Evolutionary conservation across 2,113 vertebrate species (phyloP).

Genomic region (Vulpes ferrilata): DNA sequence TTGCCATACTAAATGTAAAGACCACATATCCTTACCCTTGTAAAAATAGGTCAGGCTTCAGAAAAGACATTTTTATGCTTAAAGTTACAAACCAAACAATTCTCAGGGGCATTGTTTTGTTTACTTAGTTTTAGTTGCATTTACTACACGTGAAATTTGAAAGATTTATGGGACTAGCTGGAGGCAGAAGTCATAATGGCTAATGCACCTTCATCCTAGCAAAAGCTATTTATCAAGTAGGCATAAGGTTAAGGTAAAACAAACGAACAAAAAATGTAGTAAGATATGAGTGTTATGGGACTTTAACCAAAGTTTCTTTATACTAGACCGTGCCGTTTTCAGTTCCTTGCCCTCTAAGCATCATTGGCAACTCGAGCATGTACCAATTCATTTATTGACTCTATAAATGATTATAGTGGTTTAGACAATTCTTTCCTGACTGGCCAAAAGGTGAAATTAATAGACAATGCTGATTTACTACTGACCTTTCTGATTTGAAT

Average conservation of each 20-base stretch:
- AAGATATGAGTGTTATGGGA: conserved; percentile 3
- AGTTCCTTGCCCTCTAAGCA: neutral
- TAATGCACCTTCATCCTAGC: conserved; percentile 27
- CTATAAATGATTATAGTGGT: neutral
- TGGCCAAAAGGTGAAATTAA: conserved; percentile 36
- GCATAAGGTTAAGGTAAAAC: conserved; percentile 51
- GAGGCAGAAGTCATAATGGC: conserved; percentile 60
- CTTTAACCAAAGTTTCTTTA: neutral
- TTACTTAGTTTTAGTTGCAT: conserved; percentile 64
- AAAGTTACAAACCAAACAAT: conserved; percentile 62
- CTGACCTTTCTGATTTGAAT: neutral
- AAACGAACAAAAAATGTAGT: neutral
- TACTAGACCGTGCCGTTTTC: neutral
- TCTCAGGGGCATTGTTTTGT: conserved; percentile 63
- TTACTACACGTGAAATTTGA: conserved; percentile 65
- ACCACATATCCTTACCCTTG: conserved; percentile 30
- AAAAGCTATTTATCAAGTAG: conserved; percentile 43
- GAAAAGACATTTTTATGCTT: conserved; percentile 65
- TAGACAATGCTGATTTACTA: neutral
- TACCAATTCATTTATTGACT: neutral
- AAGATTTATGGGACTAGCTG: conserved; percentile 62
- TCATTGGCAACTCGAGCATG: neutral
- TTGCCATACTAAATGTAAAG: conserved; percentile 55
- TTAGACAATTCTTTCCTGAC: conserved; percentile 1
- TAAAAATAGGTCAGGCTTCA: conserved; percentile 72